Evolutionary conservation across 2,797 vertebrate genomes (phyloP).

Genomic region (Tenualosa ilisha): DNA sequence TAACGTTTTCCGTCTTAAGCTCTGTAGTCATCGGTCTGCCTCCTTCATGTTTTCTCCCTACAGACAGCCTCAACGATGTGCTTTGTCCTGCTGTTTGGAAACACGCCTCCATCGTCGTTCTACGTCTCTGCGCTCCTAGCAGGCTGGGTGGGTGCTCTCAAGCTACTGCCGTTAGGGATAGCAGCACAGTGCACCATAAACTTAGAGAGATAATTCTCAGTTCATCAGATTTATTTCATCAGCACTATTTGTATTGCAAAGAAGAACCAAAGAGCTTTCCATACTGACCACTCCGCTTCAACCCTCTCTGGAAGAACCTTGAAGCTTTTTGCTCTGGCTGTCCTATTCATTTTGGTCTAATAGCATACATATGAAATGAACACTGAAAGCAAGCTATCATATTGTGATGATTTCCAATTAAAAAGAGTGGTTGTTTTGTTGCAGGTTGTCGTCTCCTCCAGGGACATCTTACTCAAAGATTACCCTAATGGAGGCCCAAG

Average conservation of each 20-base stretch:
- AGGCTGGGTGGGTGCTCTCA: conserved; percentile 73
- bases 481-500: conserved; percentile 60
- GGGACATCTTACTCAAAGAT: conserved; percentile 63
- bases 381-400: not conserved
- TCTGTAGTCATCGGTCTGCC: conserved; percentile 63
- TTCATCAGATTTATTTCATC: not conserved
- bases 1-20: not conserved
- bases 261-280: too few species aligned
- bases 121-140: conserved; percentile 79
- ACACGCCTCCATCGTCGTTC: conserved; percentile 79
- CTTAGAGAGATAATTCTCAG: not conserved
- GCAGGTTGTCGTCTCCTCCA: conserved; percentile 70
- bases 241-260: not conserved
- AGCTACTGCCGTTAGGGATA: too few species aligned
- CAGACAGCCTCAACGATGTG: conserved; percentile 78
- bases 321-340: not conserved
- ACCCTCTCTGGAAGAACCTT: not conserved
- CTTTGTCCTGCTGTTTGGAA: conserved; percentile 83
- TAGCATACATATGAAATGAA: not conserved
- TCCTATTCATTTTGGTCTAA: not conserved
- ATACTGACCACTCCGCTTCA: too few species aligned
- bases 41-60: conserved; percentile 47
- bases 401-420: not conserved
- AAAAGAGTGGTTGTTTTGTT: conserved; percentile 18
- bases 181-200: not conserved